Conservation (phyloP, 2,888 invertebrate species). For the Hypolimnas misippus region DNA sequence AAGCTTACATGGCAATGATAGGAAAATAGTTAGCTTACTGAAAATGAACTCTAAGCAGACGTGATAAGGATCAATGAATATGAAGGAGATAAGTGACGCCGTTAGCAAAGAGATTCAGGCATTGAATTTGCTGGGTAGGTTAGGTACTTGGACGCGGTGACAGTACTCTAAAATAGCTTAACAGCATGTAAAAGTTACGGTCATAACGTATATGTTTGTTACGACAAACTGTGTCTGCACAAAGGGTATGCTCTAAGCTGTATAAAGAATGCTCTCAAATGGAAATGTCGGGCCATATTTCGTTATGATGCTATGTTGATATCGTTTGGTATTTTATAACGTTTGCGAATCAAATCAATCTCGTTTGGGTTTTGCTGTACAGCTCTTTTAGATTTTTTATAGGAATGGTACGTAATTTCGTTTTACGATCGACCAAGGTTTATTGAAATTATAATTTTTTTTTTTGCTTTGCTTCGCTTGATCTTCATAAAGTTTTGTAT, state of each 20-base stretch:
- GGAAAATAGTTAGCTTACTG: not conserved
- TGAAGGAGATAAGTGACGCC: not conserved
- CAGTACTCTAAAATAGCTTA: conserved; percentile 34
- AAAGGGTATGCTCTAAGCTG: conserved; percentile 26
- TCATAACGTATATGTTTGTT: conserved; percentile 23
- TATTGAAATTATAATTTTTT: conserved; percentile 2
- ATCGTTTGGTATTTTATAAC: conserved; percentile 18
- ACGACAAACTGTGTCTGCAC: conserved; percentile 21
- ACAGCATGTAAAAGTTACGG: conserved; percentile 37
- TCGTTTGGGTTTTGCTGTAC: not conserved
- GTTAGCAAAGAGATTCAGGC: conserved; percentile 13
- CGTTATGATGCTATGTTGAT: conserved; percentile 21
- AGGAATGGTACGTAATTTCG: not conserved
- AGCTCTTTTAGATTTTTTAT: not conserved
- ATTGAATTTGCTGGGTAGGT: conserved; percentile 31
- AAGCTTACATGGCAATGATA: conserved; percentile 11
- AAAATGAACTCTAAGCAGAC: conserved; percentile 16
- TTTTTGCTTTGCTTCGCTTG: not conserved
- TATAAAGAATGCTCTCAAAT: conserved; percentile 33
- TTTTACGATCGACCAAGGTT: conserved; percentile 2
- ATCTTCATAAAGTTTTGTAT: not conserved
- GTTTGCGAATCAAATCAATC: conserved; percentile 5
- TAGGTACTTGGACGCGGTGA: conserved; percentile 32
- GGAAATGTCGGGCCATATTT: conserved; percentile 32
- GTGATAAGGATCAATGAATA: not conserved